These are phyloP conservation scores for Cryptomyrus ogoouensis DNA, from an alignment of 2,113 vertebrate genomes.

Conservation along the genomic window DNA sequence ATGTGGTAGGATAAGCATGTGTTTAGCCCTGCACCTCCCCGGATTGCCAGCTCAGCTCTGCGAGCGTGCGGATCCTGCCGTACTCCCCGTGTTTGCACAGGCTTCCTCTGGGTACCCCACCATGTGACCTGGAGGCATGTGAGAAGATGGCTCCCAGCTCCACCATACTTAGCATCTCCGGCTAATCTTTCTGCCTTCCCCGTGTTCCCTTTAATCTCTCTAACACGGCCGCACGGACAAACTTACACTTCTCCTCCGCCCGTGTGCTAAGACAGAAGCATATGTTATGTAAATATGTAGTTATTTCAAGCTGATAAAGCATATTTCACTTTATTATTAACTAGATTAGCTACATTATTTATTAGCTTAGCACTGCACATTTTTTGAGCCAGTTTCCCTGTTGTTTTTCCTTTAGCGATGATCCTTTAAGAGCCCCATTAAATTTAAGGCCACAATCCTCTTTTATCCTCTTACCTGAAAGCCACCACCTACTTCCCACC, in stretches of 20 bases:
- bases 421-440: background rate
- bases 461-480: slow-evolving; percentile 7
- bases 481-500: background rate
- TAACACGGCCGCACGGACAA: background rate
- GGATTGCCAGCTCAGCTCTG: background rate
- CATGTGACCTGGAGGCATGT: background rate
- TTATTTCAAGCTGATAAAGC: background rate
- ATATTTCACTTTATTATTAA: slow-evolving; percentile 5
- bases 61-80: background rate
- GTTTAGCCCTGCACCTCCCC: background rate
- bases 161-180: background rate
- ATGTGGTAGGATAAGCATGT: background rate
- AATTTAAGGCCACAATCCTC: background rate
- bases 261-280: background rate
- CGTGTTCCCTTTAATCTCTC: background rate
- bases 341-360: slow-evolving; percentile 14
- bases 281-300: slow-evolving; percentile 7
- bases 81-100: background rate
- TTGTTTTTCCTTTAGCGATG: background rate
- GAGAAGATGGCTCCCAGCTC: background rate
- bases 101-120: background rate
- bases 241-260: background rate
- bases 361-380: slow-evolving; percentile 9
- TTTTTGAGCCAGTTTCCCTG: background rate
- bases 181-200: background rate